These are phyloP conservation scores for Malurus elegans DNA, from an alignment of 2,113 vertebrate genomes.

Conservation along the genomic window DNA sequence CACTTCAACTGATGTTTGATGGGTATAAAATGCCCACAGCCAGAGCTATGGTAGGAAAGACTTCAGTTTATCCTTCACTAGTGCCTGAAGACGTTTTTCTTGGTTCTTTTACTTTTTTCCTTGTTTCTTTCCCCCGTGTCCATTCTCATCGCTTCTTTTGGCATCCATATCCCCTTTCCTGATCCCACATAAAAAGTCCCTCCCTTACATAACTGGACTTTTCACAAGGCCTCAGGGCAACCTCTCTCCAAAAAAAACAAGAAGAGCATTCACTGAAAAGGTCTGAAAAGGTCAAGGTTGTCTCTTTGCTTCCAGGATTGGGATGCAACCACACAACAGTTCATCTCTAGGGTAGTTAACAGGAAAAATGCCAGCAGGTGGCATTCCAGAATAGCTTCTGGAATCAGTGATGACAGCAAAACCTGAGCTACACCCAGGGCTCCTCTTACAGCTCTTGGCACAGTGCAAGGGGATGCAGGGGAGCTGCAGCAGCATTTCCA, in stretches of 20 bases:
- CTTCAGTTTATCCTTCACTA: neutral
- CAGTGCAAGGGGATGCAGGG: neutral
- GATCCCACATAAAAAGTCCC: neutral
- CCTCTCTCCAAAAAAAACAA: neutral
- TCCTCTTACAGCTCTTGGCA: neutral
- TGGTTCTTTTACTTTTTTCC: neutral
- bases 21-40: neutral
- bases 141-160: neutral
- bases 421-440: neutral
- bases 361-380: conserved; percentile 32
- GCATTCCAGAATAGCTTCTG: conserved; percentile 48
- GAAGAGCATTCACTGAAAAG: neutral
- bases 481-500: neutral
- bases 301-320: neutral
- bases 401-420: neutral
- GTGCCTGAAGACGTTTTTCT: neutral
- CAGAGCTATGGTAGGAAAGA: neutral
- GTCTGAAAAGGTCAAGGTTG: neutral
- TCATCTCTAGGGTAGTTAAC: neutral
- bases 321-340: fast-evolving
- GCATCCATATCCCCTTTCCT: fast-evolving
- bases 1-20: neutral
- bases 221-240: neutral
- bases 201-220: neutral
- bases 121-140: neutral